Evolutionary conservation across 2,113 vertebrate genomes (phyloP).

Genomic region (Albula goreensis): DNA sequence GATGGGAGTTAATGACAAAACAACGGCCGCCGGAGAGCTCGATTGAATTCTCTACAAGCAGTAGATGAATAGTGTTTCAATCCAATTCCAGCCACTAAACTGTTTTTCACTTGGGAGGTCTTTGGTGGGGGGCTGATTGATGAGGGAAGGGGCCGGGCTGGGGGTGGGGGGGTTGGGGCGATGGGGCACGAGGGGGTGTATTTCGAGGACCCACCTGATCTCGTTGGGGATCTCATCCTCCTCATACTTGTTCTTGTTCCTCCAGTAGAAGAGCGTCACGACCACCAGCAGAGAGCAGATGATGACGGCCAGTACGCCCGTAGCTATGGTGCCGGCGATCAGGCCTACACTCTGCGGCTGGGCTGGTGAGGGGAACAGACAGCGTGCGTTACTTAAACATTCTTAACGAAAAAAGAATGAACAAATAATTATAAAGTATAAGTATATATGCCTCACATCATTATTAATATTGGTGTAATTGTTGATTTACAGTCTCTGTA

Average conservation of each 20-base stretch:
- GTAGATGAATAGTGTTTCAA: background rate
- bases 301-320: conserved; percentile 78
- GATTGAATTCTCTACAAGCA: background rate
- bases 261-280: conserved; percentile 92
- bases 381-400: background rate
- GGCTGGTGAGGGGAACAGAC: conserved; percentile 67
- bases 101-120: background rate
- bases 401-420: background rate
- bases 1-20: background rate
- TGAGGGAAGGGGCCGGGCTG: background rate
- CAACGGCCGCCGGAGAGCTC: background rate
- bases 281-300: conserved; percentile 84
- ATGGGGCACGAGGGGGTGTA: background rate
- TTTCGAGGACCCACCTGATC: conserved; percentile 79
- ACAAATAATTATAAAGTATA: background rate
- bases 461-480: too few species aligned
- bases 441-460: background rate
- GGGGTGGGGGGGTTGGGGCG: background rate
- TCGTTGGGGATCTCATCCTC: conserved; percentile 98
- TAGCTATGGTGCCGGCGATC: conserved; percentile 86
- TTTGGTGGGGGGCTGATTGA: background rate
- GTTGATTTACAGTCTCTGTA: background rate
- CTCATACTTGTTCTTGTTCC: conserved; percentile 93
- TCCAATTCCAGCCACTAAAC: background rate
- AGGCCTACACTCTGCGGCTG: conserved; percentile 87